Conservation (phyloP, 2,797 vertebrate genomes). For the Epinephelus awoara region DNA sequence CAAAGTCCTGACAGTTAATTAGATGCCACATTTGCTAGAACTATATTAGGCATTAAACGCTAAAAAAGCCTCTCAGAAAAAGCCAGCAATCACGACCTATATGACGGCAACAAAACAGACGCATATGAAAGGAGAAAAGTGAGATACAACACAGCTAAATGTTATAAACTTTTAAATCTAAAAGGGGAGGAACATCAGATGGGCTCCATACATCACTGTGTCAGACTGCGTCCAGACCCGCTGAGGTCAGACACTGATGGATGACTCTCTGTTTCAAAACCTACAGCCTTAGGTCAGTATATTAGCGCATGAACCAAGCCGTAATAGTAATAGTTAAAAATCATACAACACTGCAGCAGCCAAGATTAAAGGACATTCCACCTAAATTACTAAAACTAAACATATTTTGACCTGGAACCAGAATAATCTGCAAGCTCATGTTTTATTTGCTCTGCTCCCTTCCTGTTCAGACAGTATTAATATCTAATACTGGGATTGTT, state of each 20-base stretch:
- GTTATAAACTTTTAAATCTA: constrained; percentile 49
- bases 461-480: too few relatives aligned
- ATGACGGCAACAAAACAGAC: constrained; percentile 33
- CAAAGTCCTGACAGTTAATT: constrained; percentile 92
- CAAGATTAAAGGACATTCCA: not conserved
- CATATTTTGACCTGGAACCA: too few relatives aligned
- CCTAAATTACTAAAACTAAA: not conserved
- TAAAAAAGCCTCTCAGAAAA: constrained; percentile 37
- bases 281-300: constrained; percentile 41
- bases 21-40: constrained; percentile 87
- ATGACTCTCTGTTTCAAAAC: constrained; percentile 48
- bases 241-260: constrained; percentile 67
- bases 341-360: not conserved
- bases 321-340: not conserved
- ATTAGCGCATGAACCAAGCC: constrained; percentile 6
- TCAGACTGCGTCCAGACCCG: constrained; percentile 40
- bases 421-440: too few relatives aligned
- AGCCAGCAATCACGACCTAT: constrained; percentile 43
- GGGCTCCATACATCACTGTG: constrained; percentile 58
- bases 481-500: too few relatives aligned
- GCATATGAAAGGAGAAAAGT: constrained; percentile 20
- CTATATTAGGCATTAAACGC: constrained; percentile 86
- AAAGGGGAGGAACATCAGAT: constrained; percentile 44
- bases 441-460: too few relatives aligned
- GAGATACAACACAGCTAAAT: constrained; percentile 42